Percentiles rank a stretch among this genome's conserved stretches.
These are phyloP conservation scores for Oxystoma pomonae DNA, from an alignment of 2,888 invertebrate species.

Conservation along the genomic window DNA sequence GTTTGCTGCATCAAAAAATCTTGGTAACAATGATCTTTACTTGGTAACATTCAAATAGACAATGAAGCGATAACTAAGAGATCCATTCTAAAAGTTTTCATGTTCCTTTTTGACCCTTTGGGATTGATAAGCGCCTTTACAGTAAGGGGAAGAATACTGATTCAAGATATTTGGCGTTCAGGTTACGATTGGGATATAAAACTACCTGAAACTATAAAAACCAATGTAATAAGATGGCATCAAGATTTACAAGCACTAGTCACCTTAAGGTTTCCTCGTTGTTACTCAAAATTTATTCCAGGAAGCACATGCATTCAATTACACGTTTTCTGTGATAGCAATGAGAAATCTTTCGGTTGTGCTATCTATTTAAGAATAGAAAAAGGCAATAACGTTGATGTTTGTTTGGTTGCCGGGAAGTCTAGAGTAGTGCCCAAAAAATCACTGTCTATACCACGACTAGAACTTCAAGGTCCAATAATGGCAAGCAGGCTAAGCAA, in stretches of 20 bases:
- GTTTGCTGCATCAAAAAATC: too few relatives aligned
- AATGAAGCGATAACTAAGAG: too few relatives aligned
- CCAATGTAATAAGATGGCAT: too few relatives aligned
- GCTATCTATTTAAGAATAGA: not conserved
- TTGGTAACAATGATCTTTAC: too few relatives aligned
- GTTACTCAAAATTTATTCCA: not conserved
- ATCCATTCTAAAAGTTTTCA: constrained; percentile 1
- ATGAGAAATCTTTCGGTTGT: not conserved
- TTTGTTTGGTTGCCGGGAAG: not conserved
- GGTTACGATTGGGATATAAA: constrained; percentile 6
- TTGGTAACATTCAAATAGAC: too few relatives aligned
- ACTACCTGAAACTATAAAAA: too few relatives aligned
- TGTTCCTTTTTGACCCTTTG: constrained; percentile 5
- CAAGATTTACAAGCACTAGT: not conserved
- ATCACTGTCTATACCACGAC: not conserved
- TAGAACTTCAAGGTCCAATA: not conserved
- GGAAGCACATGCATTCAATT: not conserved
- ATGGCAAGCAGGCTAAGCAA: not conserved
- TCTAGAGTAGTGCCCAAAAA: not conserved
- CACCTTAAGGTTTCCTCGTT: not conserved
- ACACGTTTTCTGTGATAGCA: not conserved
- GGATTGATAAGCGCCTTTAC: constrained; percentile 3
- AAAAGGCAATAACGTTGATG: not conserved
- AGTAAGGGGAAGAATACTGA: constrained; percentile 2
- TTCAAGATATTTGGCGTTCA: constrained; percentile 5